Evolutionary conservation across 1,140 invertebrate species (phyloP).

Genomic region (Amyelois transitella): DNA sequence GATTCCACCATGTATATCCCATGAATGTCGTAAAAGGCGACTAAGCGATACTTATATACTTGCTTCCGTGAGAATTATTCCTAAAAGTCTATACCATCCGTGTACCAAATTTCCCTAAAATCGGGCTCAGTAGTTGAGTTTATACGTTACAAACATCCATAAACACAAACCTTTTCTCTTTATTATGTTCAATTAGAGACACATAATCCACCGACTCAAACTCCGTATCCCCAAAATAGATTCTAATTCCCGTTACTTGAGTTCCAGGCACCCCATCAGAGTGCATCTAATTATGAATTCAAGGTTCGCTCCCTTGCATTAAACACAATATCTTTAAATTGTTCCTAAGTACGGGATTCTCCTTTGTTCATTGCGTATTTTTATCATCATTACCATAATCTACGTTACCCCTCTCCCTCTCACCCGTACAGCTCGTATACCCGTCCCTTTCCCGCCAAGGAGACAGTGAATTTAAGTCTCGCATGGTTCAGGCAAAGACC

Average conservation of each 20-base stretch:
- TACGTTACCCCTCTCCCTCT: slow-evolving; percentile 33
- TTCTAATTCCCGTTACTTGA: background rate
- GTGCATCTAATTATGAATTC: slow-evolving; percentile 66
- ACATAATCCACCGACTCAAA: too few species aligned
- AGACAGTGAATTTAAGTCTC: slow-evolving; percentile 55
- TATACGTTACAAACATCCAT: too few species aligned
- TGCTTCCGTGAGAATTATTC: too few species aligned
- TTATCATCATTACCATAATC: slow-evolving; percentile 70
- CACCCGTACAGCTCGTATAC: slow-evolving; percentile 21
- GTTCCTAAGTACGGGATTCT: slow-evolving; percentile 62
- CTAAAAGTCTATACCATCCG: too few species aligned
- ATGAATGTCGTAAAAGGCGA: too few species aligned
- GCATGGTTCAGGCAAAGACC: slow-evolving; percentile 53
- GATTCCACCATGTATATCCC: too few species aligned
- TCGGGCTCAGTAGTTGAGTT: too few species aligned
- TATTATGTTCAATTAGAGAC: too few species aligned
- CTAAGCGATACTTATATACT: too few species aligned
- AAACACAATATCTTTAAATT: slow-evolving; percentile 73
- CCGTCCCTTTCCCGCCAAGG: slow-evolving; percentile 34
- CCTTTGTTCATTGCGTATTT: slow-evolving; percentile 62
- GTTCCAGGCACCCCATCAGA: slow-evolving; percentile 6
- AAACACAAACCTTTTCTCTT: too few species aligned
- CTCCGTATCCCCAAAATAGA: background rate
- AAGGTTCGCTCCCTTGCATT: slow-evolving; percentile 52
- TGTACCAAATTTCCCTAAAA: too few species aligned